Percentiles rank a stretch among this genome's conserved stretches.
Conservation (phyloP, 2,797 vertebrate genomes). For the Anolis apletophallus region DNA sequence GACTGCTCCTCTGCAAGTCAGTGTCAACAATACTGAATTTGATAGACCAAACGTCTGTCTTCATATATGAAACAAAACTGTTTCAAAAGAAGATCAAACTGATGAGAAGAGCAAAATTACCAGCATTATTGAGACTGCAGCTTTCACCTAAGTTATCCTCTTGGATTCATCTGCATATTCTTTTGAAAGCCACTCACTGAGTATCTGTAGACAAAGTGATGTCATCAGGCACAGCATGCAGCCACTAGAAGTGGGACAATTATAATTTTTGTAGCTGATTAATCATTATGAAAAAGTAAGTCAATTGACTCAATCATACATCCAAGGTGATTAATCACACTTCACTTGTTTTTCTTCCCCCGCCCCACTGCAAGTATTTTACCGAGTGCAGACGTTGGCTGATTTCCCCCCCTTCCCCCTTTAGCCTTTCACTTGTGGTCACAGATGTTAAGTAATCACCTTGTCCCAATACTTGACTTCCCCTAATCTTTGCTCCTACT, state of each 20-base stretch:
- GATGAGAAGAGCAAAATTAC: constrained; percentile 54
- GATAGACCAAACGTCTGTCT: background rate
- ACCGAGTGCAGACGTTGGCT: constrained; percentile 82
- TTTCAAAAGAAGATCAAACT: constrained; percentile 57
- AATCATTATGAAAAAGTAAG: constrained; percentile 88
- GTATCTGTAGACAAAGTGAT: constrained; percentile 84
- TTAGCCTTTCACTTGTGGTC: constrained; percentile 82
- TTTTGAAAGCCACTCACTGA: constrained; percentile 82
- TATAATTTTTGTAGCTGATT: constrained; percentile 89
- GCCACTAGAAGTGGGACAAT: constrained; percentile 86
- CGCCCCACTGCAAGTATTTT: constrained; percentile 79
- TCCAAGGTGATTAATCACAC: constrained; percentile 87
- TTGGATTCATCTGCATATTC: constrained; percentile 80
- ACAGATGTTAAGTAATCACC: constrained; percentile 86
- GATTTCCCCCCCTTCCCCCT: constrained; percentile 81
- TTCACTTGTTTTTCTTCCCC: constrained; percentile 82
- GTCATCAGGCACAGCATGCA: constrained; percentile 85
- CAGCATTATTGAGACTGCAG: constrained; percentile 74
- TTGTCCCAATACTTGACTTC: constrained; percentile 81
- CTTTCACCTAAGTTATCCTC: constrained; percentile 72
- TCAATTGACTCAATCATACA: constrained; percentile 88
- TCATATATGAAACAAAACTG: background rate
- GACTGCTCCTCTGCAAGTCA: background rate
- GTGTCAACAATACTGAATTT: background rate
- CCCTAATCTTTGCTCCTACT: constrained; percentile 72